Evolutionary conservation across 2,888 invertebrate genomes (phyloP), one percentile per base, ranked within the genome.

Genomic region (Synergus japonicus): DNA sequence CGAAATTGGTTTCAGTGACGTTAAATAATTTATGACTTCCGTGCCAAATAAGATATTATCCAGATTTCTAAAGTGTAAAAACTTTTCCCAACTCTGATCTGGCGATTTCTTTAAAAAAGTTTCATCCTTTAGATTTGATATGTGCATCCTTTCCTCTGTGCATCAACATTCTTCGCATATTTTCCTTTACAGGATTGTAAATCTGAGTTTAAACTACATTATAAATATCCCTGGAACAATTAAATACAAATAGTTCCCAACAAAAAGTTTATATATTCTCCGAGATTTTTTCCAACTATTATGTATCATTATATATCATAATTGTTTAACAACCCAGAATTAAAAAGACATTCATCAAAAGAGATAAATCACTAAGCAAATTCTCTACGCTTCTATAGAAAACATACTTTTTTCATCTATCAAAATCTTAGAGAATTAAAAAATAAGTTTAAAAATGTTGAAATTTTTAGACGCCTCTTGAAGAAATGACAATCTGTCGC

Each of bases 21-120:
- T 54, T 73, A 54, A 73, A 73, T 73, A 54, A 73, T 73, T 73
- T 73, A 73, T 73, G 54, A 73, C 54, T 73, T 73, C 73, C 73
- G 54, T 73, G 73, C 73, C 73, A 73, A 54, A 54, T 73, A 73
- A 73, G 54, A 73, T 73, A 73, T 73, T 73, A 73, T 73, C 73
- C 49, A 73, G 73, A 54, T 73, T 73, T 73, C 73, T 54, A 73
- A 73, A 29, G 49, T 73, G 41, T 49, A 73, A 69, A 49, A 49
- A 73, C 37, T 37, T 73, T 54, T 54, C 12, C 54, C 10, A 73
- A n/a, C 37, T 37, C 37, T 37, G 37, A 37, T 37, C 37, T 5
- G n/a, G 73, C 54, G 58, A 73, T 54, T 73, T 73, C 54, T 73
- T 54, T 37, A 12, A 49, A n/a, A 73, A 73, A 4, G 1, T 29